Evolutionary conservation across 2,797 vertebrate genomes (phyloP), one percentile per base, ranked within the genome.

Genomic region (Paramormyrops hopkinsi): DNA sequence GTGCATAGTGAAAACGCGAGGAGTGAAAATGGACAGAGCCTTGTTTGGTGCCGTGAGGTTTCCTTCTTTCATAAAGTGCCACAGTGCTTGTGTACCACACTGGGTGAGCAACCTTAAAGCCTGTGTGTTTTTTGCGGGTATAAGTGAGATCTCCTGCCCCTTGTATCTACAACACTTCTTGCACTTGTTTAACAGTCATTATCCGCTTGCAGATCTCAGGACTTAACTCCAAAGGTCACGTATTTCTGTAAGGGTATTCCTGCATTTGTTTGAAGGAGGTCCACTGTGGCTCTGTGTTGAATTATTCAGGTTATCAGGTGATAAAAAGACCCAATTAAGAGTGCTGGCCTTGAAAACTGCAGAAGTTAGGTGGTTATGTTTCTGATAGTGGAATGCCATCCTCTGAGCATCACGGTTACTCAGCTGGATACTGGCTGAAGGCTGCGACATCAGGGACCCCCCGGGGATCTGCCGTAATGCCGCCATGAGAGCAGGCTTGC

Each of bases 211-310:
- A 85, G n/a, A 85, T 85, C 83, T 85, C 22, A 51, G 48, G 83
- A 9, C 44, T 85, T 82, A 82, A 46, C 76, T 85, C 22, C 22
- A 51, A 85, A 85, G 83, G 83, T 85, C 46, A 25, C 9, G 3
- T 25, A 29, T 85, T 51, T 85, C 25, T 85, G 83, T 85, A 85
- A 85, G 83, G 48, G 22, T 22, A 50, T 85, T 51, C 41, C 41
- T 82, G 76, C 41, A 9, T 82, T 85, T 85, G 48, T 85, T 51
- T 51, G 83, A 85, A 85, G 41, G 44, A 85, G 50, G 44, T 85
- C 44, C 46, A 51, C 22, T 50, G 83, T 50, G 46, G n/a, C 48
- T 51, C 48, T 51, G 17, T 48, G 83, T 85, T 53, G 83, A 85
- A 85, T 85, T 85, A 85, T 85, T 48, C 48, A 85, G n/a, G 83